Evolutionary conservation across 2,113 vertebrate genomes (phyloP), one percentile per base, ranked within the genome.

Genomic region (Australoheros scitulus): DNA sequence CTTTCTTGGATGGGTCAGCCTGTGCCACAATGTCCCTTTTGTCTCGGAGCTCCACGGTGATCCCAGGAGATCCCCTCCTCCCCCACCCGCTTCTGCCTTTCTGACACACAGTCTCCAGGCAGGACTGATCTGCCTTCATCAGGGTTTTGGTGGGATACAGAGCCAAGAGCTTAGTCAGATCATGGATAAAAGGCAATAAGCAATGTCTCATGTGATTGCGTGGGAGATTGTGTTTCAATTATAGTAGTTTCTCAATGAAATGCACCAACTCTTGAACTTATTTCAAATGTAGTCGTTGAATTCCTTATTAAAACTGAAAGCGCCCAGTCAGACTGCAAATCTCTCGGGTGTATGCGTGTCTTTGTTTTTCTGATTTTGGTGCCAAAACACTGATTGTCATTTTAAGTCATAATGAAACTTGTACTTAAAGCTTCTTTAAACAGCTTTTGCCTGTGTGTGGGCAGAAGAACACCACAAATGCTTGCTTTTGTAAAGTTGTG

Each of bases 11-110:
- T 80, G 83, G 84, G 78, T 90, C 85, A 87, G 89, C 77, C 82
- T 61, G 85, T 87, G 89, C 88, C 88, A 92, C 93, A 94, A 91
- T 92, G 87, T 91, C 84, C 76, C 79, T 88, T 93, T 94, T 94
- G 92, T 93, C 76, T 90, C 6, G 20, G 84, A 89, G 87, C 64
- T 89, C 52, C 14, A 77, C 10, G 14, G 86, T 80, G 80, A 90
- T 91, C 90, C 88, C 91, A 80, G 85, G 89, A 82, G 90, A 91
- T 88, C 81, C 77, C 24, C 41, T 38, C 41, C 87, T 84, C 10
- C 81, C 78, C 61, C 34, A 32, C 68, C 13, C 79, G n/a, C 56
- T 72, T 59, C 76, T 29, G 22, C 85, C 14, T 50, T 61, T 77
- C 85, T 92, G 88, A 92, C 85, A 63, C 80, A 82, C 50, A 86